These are phyloP conservation scores for Phyllopteryx taeniolatus DNA, from an alignment of 2,113 vertebrate genomes.

Conservation along the genomic window DNA sequence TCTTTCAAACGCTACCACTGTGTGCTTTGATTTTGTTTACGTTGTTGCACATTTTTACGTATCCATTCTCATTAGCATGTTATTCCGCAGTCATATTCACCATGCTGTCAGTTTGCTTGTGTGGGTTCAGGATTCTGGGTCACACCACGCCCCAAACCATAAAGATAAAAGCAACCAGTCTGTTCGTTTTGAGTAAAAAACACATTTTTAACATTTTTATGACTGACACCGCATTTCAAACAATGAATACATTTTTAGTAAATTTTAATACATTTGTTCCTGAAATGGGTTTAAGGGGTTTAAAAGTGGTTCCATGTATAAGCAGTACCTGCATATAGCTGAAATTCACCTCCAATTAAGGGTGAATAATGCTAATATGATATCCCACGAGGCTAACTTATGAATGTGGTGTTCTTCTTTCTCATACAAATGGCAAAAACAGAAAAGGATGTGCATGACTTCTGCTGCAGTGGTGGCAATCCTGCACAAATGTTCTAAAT, in stretches of 20 bases:
- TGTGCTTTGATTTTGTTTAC: conserved; percentile 32
- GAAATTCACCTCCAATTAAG: conserved; percentile 50
- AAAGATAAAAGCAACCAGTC: conserved; percentile 43
- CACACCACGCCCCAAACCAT: conserved; percentile 29
- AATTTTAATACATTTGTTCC: conserved; percentile 3
- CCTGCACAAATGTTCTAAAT: conserved; percentile 22
- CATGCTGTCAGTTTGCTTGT: conserved; percentile 45
- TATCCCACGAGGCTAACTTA: conserved; percentile 42
- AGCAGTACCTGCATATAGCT: background rate
- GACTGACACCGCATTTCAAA: background rate
- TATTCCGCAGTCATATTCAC: conserved; percentile 33
- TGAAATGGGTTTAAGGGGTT: background rate
- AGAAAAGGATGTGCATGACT: conserved; percentile 8
- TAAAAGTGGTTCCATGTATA: conserved; percentile 6
- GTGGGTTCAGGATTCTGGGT: conserved; percentile 28
- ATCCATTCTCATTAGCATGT: conserved; percentile 47
- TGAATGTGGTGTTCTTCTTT: conserved; percentile 18
- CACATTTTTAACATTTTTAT: background rate
- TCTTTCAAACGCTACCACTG: conserved; percentile 28
- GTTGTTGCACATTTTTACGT: background rate
- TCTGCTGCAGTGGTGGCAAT: conserved; percentile 19
- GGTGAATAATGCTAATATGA: conserved; percentile 44
- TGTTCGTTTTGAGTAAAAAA: conserved; percentile 3
- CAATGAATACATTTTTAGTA: conserved; percentile 5
- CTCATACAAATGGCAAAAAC: conserved; percentile 37